Base-by-base conservation (phyloP, 2,888 invertebrate genomes). In the Parasteatoda lunata region DNA sequence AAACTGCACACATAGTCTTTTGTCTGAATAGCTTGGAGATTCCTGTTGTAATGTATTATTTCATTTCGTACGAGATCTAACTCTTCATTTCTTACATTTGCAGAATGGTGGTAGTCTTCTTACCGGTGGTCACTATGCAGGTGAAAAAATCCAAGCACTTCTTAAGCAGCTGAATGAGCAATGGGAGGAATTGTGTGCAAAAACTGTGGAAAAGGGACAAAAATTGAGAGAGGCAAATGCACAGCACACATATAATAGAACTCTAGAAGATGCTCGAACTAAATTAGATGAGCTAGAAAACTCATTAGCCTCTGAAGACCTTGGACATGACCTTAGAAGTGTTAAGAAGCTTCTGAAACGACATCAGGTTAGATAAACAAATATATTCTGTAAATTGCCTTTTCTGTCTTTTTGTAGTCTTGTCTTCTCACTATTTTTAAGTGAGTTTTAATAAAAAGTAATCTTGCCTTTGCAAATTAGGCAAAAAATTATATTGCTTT, bases 281-380 rank as follows among this genome's bases (percentile, higher is more conserved):
- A 96, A 97, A 90, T 93, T 99, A 15, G 95, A 95, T 86, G 98
- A 98, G 91, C 94, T 99, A 90, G 96, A 97, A 91, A 93, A 93
- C 0, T 94, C 95, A 0, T 93, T 98, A 65, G 94, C 94, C 90
- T 92, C 96, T 89, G 95, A 95, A 68, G 97, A 97, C 92, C 94
- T 96, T 0, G 98, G 98, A 3, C 94, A 94, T 0, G 98, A 99
- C 93, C 93, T 99, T 70, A 94, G 98, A 88, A 96, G 97, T 90
- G 98, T 98, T 91, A 97, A 97, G 92, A 95, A 97, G 89, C 93
- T 98, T 45, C 93, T 98, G 59, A 96, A 96, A 90, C 96, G 97
- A 91, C 98, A 98, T 90, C 97, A 97, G 93, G 92, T 91, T 77
- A 75, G 30, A 15, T 51, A 66, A 30, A 48, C n/a, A 1, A 30